Conservation (phyloP, 2,888 invertebrate species). For the Aleiodes alternator region DNA sequence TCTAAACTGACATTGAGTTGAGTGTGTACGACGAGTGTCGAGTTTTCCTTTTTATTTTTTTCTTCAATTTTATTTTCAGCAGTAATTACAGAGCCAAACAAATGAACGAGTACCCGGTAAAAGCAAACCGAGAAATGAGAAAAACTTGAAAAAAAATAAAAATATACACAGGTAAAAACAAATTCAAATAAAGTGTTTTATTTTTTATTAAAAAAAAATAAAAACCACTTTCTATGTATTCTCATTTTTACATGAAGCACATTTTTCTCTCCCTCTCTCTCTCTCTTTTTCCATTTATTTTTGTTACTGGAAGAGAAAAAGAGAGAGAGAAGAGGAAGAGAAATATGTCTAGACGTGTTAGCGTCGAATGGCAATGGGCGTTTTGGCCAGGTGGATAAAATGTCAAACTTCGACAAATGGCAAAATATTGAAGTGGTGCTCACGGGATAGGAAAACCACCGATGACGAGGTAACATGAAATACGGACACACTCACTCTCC, state of each 20-base stretch:
- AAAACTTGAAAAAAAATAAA: slow-evolving; percentile 10
- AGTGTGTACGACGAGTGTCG: too few relatives aligned
- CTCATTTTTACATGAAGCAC: neutral
- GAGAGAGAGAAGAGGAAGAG: neutral
- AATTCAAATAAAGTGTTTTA: slow-evolving; percentile 5
- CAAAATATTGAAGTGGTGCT: slow-evolving; percentile 47
- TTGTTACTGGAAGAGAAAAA: slow-evolving; percentile 23
- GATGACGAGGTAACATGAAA: slow-evolving; percentile 49
- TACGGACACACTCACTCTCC: slow-evolving; percentile 42
- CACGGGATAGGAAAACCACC: slow-evolving; percentile 36
- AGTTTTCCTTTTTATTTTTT: too few relatives aligned
- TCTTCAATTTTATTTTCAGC: neutral
- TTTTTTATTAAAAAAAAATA: slow-evolving; percentile 5
- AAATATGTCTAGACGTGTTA: neutral
- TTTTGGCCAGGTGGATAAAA: slow-evolving; percentile 36
- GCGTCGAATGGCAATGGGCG: slow-evolving; percentile 16
- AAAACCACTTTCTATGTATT: neutral
- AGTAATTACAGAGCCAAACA: slow-evolving; percentile 43
- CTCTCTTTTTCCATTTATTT: neutral
- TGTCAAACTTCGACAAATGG: slow-evolving; percentile 47
- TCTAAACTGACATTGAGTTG: too few relatives aligned
- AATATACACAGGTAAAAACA: neutral
- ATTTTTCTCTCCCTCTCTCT: neutral
- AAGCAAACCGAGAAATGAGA: neutral
- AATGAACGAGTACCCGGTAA: slow-evolving; percentile 23